Evolutionary conservation across 2,113 vertebrate genomes (phyloP), one percentile per base, ranked within the genome.

Genomic region (Xyrauchen texanus): DNA sequence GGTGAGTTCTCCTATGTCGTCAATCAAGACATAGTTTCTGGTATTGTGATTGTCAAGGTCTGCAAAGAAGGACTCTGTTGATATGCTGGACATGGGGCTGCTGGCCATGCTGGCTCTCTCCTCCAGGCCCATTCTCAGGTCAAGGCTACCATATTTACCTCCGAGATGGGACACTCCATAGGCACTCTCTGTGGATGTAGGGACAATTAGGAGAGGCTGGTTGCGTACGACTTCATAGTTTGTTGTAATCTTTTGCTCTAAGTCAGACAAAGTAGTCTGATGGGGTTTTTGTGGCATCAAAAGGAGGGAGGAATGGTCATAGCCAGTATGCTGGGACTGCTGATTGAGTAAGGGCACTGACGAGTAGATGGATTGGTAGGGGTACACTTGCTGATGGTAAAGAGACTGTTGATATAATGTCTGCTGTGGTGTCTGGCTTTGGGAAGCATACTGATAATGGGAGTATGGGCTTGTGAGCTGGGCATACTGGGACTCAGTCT

Each of bases 51-150:
- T 96, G 62, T 99, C 98, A 79, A 99, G 95, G 85, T 99, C 98
- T 82, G 96, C 93, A 90, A 98, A 99, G 89, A 97, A 99, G 0
- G 98, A 98, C 87, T 99, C 98, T 67, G 97, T 94, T 80, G 97
- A 98, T 88, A 98, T 96, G 85, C 95, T 98, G 58, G 97, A 98
- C 93, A 99, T 97, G 47, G 97, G 97, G 82, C 96, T 98, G 82
- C 96, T 96, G 4, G 95, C 96, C 90, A 98, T 95, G 86, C 96
- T 97, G 64, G 90, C 92, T 83, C 97, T 94, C 83, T 98, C 97
- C 3, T 98, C 96, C 85, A 99, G 84, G 3, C 96, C 97, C 76
- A 99, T 91, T 75, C 98, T 93, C 80, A 99, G 93, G 76, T 99
- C 97, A 83, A 99, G 91, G 81, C 86, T 98, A 84, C 92, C 93